A percentile compares a stretch with the other conserved stretches of the same genome.
Conservation (phyloP, 2,888 invertebrate genomes). For the Anthoptus insignis region DNA sequence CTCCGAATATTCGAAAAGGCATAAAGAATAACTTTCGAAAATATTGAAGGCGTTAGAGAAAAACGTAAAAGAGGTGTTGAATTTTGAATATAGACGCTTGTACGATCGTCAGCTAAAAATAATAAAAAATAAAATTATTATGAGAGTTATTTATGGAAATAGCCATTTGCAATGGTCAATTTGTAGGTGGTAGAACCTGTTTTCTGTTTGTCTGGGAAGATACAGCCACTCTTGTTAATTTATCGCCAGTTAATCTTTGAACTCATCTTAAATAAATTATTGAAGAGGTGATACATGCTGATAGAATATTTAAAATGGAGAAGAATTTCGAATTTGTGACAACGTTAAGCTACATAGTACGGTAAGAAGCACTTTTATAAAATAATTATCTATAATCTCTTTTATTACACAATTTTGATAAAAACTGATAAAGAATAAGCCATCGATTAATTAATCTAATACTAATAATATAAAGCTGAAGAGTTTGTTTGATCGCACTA, state of each 20-base stretch:
- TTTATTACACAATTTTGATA: too few relatives aligned
- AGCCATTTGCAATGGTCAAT: background rate
- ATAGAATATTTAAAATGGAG: too few relatives aligned
- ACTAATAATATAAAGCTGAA: too few relatives aligned
- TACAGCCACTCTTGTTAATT: background rate
- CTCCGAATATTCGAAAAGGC: conserved; percentile 27
- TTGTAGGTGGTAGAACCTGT: background rate
- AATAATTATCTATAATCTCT: too few relatives aligned
- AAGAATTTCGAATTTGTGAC: too few relatives aligned
- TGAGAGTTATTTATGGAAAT: background rate
- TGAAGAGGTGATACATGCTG: too few relatives aligned
- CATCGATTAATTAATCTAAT: too few relatives aligned
- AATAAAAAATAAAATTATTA: too few relatives aligned
- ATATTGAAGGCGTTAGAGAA: conserved; percentile 17
- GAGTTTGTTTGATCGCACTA: too few relatives aligned
- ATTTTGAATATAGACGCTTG: conserved; percentile 2
- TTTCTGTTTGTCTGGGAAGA: background rate
- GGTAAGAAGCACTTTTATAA: too few relatives aligned
- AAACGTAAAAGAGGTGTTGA: conserved; percentile 15
- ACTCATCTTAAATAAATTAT: background rate
- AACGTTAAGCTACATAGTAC: too few relatives aligned
- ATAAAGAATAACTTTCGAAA: conserved; percentile 16
- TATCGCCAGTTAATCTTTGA: background rate
- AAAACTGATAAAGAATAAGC: too few relatives aligned
- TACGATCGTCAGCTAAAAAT: background rate